Percentiles rank a stretch among this genome's conserved stretches.
Evolutionary conservation across 2,113 vertebrate species (phyloP).

Genomic region (Salminus brasiliensis): DNA sequence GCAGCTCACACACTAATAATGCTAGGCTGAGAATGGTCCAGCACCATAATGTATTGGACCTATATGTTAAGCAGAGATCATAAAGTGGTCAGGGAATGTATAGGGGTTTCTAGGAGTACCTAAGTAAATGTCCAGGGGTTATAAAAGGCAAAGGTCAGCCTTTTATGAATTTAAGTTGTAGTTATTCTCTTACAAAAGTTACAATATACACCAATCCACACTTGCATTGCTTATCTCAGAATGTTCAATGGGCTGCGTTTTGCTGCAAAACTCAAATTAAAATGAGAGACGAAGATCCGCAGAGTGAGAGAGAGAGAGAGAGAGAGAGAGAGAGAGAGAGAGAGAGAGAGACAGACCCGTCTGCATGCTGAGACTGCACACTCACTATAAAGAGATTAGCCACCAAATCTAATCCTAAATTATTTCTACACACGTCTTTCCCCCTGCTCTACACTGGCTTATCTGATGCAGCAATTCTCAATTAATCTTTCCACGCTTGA

Average conservation of each 20-base stretch:
- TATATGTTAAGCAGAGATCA: too few species aligned
- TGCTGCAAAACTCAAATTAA: conserved; percentile 25
- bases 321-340: conserved; percentile 32
- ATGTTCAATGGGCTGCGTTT: neutral
- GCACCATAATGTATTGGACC: neutral
- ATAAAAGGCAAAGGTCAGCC: neutral
- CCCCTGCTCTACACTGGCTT: conserved; percentile 81
- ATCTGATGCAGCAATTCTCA: conserved; percentile 82
- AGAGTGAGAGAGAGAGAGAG: conserved; percentile 33
- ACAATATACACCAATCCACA: neutral
- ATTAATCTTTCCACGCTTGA: conserved; percentile 80
- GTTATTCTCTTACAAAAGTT: neutral
- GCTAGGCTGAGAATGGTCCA: neutral
- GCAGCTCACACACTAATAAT: neutral
- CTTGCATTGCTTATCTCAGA: neutral
- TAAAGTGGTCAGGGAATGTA: too few species aligned
- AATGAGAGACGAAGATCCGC: conserved; percentile 18
- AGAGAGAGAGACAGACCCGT: conserved; percentile 38
- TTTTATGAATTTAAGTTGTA: neutral
- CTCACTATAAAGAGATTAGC: conserved; percentile 93
- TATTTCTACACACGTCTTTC: conserved; percentile 79
- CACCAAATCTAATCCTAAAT: conserved; percentile 88
- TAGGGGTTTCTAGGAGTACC: too few species aligned
- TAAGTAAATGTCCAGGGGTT: neutral
- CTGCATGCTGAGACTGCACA: conserved; percentile 89